These are phyloP conservation scores for Graptemys geographica DNA, from an alignment of 2,797 vertebrate species.

Conservation along the genomic window DNA sequence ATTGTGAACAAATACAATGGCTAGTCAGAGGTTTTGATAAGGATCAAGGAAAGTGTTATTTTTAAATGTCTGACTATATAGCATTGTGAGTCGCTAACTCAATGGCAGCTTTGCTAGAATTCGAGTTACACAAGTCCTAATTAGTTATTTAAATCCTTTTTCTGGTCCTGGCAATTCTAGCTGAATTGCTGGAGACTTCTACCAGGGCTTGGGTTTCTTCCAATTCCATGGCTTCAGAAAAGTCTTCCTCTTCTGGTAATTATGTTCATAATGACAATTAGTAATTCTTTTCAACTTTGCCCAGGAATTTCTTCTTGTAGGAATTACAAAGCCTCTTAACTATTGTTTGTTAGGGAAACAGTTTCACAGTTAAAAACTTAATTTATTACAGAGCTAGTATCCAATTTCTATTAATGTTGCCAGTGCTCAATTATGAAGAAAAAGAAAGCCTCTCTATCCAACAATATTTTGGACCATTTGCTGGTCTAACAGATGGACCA, in stretches of 20 bases:
- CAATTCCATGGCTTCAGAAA: neutral
- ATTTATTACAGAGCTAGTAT: neutral
- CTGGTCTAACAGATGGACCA: neutral
- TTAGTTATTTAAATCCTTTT: neutral
- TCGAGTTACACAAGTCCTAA: neutral
- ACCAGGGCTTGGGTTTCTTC: neutral
- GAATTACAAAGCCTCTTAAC: neutral
- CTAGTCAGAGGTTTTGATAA: slow-evolving; percentile 25
- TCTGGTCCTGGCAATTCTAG: neutral
- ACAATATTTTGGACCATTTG: neutral
- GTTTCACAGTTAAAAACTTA: neutral
- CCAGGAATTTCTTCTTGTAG: neutral
- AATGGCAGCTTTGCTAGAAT: slow-evolving; percentile 16
- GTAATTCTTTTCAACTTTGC: neutral
- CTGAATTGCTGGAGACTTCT: neutral
- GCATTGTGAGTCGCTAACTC: slow-evolving; percentile 34
- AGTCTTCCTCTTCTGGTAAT: neutral
- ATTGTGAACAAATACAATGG: slow-evolving; percentile 40
- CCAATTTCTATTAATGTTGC: neutral
- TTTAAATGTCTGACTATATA: slow-evolving; percentile 37
- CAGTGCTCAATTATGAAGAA: neutral
- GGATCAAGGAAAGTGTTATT: slow-evolving; percentile 59
- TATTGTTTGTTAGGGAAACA: neutral
- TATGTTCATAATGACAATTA: neutral
- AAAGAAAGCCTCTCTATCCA: neutral